Evolutionary conservation across 2,797 vertebrate genomes (phyloP).

Genomic region (Malurus splendens): DNA sequence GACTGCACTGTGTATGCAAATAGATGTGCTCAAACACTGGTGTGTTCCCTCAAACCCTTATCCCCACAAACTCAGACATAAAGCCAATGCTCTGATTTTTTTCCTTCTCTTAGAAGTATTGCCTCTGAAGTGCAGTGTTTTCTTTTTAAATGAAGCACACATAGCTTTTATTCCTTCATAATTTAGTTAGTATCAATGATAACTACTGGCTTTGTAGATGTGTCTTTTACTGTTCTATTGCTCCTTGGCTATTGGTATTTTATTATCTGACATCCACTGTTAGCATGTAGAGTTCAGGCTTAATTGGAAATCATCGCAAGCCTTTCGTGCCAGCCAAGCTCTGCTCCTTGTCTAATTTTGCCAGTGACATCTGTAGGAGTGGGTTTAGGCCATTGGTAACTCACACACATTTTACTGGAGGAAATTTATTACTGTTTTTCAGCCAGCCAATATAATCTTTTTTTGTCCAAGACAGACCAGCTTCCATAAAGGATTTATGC

Average conservation of each 20-base stretch:
- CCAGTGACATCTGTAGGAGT: not conserved
- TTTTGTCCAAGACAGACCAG: not conserved
- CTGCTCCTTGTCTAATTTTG: not conserved
- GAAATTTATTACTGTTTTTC: not conserved
- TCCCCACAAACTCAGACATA: not conserved
- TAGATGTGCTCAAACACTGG: not conserved
- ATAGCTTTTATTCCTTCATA: not conserved
- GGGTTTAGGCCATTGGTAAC: not conserved
- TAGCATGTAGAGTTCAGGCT: not conserved
- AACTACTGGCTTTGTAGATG: not conserved
- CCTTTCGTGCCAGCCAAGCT: not conserved
- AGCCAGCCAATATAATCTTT: not conserved
- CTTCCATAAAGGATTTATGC: not conserved
- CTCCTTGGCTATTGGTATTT: not conserved
- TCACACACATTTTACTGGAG: not conserved
- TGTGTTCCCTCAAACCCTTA: not conserved
- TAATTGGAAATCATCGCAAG: not conserved
- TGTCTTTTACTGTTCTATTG: not conserved
- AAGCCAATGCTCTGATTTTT: not conserved
- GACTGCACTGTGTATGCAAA: not conserved
- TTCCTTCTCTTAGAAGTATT: not conserved
- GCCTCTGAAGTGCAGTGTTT: not conserved
- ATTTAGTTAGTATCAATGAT: not conserved
- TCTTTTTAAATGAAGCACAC: not conserved
- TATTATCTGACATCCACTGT: not conserved